Percentiles rank a stretch among this genome's conserved stretches.
Conservation (phyloP, 2,797 vertebrate species). For the Sylvilagus floridanus region DNA sequence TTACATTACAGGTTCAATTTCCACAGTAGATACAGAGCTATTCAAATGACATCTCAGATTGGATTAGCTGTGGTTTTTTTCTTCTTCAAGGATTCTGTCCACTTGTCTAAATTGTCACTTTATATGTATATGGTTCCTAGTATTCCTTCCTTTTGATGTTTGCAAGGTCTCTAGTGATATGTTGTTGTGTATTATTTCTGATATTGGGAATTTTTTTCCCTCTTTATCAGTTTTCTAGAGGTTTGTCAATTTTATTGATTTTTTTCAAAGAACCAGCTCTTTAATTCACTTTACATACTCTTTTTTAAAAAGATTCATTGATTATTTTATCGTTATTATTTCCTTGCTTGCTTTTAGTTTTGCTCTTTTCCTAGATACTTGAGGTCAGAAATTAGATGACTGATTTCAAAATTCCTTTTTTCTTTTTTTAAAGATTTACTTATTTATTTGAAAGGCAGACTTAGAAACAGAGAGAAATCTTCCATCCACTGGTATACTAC, state of each 20-base stretch:
- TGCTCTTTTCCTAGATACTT: background rate
- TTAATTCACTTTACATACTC: background rate
- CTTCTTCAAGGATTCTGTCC: background rate
- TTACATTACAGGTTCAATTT: constrained; percentile 29
- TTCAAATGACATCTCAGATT: background rate
- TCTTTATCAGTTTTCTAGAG: background rate
- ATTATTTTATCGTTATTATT: background rate
- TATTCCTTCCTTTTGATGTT: background rate
- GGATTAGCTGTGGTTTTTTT: background rate
- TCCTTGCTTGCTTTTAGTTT: constrained; percentile 16
- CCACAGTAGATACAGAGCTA: background rate
- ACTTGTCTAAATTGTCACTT: background rate
- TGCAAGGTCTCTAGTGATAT: background rate
- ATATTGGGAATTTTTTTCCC: background rate
- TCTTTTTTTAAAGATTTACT: background rate
- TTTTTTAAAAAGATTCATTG: background rate
- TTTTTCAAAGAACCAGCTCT: background rate
- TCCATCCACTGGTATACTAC: too few species aligned
- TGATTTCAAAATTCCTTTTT: background rate
- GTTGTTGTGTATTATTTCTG: background rate
- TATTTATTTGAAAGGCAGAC: too few species aligned
- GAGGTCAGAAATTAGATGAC: background rate
- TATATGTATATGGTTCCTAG: background rate
- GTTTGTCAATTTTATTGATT: constrained; percentile 28
- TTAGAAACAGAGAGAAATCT: too few species aligned